A percentile compares a stretch with the other conserved stretches of the same genome.
These are phyloP conservation scores for Calypte anna DNA, from an alignment of 2,113 vertebrate genomes.

Conservation along the genomic window DNA sequence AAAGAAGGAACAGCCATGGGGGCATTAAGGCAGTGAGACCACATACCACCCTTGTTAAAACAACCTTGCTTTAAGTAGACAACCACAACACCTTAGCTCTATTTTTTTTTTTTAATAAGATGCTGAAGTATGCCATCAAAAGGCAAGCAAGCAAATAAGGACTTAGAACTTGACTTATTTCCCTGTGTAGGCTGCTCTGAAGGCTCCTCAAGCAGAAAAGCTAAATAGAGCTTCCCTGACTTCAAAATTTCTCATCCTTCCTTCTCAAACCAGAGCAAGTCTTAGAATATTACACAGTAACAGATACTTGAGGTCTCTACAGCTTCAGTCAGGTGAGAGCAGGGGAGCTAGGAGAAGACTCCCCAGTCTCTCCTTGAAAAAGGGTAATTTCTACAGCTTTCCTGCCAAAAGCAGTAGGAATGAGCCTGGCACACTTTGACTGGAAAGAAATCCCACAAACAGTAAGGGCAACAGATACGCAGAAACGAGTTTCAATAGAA, in stretches of 20 bases:
- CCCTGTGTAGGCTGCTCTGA: background rate
- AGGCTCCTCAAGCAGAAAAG: background rate
- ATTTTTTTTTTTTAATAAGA: background rate
- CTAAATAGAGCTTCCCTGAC: background rate
- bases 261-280: background rate
- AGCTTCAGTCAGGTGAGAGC: background rate
- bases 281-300: background rate
- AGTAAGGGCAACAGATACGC: background rate
- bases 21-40: background rate
- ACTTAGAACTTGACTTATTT: background rate
- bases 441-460: background rate
- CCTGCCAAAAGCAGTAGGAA: background rate
- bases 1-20: background rate
- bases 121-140: background rate
- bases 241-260: background rate
- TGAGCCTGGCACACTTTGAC: background rate
- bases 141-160: background rate
- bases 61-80: background rate
- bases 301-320: background rate
- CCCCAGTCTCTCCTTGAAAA: background rate
- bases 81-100: background rate
- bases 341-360: background rate
- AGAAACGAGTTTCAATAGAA: background rate
- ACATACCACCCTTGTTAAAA: background rate
- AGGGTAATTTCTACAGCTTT: background rate